Base-by-base conservation (phyloP, 2,888 invertebrate species). In the Laspeyria flexula region DNA sequence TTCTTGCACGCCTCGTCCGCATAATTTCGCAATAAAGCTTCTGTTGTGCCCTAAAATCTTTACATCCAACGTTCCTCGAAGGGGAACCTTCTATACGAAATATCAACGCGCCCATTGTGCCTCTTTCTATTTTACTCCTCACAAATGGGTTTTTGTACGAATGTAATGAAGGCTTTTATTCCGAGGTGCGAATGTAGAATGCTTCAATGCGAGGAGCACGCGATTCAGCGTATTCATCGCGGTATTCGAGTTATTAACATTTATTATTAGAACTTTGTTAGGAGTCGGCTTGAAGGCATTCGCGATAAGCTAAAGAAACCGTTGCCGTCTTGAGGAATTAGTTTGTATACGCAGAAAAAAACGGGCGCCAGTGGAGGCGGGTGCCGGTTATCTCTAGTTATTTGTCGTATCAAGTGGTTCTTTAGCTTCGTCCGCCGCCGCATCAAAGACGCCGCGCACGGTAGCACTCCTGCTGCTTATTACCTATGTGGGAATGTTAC, bases 361-460 rank as follows among this genome's bases (percentile, higher is more conserved):
- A 75, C 67, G 77, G 86, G 86, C 87, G 86, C 88, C 86, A 73
- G 66, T 65, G 60, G 54, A 66, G 73, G 69, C 75, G 76, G 74
- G 79, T 75, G 73, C 76, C 63, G 70, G 83, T 84, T 91, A 90
- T 92, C 90, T 89, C 72, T 75, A 70, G 83, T 86, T 90, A 90
- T 91, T 92, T 91, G 90, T 91, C 88, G 86, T 86, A 88, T 86
- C 85, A 85, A 87, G 90, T 86, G 83, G 80, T 81, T 81, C 73
- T 79, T 75, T 81, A 83, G 80, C 73, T 67, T 67, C 54, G 71
- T 80, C 79, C 73, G 81, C 79, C 76, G 84, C 73, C 59, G 68
- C 74, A 65, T 86, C 88, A 90, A 90, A 91, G 80, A 58, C 52
- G 71, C 87, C 88, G 90, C 83, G 74, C 70, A 85, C 90, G 75